Base-by-base conservation (phyloP, 2,797 vertebrate species). In the Labeo calbasu region DNA sequence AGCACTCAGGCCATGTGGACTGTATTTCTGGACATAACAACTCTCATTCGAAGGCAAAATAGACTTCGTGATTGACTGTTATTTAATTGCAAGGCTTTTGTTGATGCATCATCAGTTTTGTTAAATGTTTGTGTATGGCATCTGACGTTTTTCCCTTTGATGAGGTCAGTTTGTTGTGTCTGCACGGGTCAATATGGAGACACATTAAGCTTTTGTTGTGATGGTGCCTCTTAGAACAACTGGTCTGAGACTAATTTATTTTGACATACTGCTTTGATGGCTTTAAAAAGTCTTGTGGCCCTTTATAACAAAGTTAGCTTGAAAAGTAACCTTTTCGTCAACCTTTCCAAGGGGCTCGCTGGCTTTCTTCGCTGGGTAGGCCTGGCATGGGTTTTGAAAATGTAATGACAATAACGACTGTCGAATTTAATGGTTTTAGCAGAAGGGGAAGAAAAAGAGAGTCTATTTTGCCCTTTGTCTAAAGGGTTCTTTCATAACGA, bases 351-450 rank as follows among this genome's bases (percentile, higher is more conserved):
- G 88, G 63, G 87, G 72, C 86, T 85, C 85, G 85, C 78, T 65
- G 84, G 86, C 87, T 89, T 81, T 77, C 87, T 79, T 83, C 77
- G 77, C 89, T 87, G 89, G 69, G 78, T 80, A 79, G 63, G 86
- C 79, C 89, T 87, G 87, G 77, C 85, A 88, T 19, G 77, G 88
- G 88, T 90, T 81, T 91, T 90, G 90, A 89, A 90, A 89, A 84
- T 87, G 88, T 92, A 92, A 93, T 93, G 92, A 92, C 90, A 92
- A 84, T 91, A 93, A 93, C 77, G 85, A 93, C 90, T 92, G 92
- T 81, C 81, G 89, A 88, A 90, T 87, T 87, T 93, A 93, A 94
- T 93, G 90, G 88, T 86, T 95, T 94, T 93, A 92, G 90, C 93
- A 94, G 93, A 89, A 87, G 83, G 89, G 91, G 89, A 51, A 88